Percentiles rank a stretch among this genome's conserved stretches.
Conservation (phyloP, 2,797 vertebrate genomes). For the Bucorvus abyssinicus region DNA sequence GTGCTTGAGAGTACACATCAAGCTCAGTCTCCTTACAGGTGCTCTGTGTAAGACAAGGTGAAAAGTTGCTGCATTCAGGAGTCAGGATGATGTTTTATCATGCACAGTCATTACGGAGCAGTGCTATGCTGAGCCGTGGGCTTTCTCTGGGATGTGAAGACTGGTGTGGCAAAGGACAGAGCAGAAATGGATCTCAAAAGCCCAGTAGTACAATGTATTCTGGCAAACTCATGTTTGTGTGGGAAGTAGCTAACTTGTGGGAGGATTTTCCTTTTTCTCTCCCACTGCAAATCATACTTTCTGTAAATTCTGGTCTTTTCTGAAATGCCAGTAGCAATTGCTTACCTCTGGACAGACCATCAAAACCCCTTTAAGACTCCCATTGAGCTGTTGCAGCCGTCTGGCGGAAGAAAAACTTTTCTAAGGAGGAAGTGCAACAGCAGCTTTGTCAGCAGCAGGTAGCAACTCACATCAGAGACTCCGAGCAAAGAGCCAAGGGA, state of each 20-base stretch:
- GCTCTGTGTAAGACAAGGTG: neutral
- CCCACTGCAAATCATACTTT: neutral
- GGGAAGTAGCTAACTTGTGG: fast-evolving
- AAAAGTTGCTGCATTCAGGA: neutral
- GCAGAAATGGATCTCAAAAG: neutral
- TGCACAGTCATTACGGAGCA: neutral
- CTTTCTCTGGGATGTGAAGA: neutral
- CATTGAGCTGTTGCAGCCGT: neutral
- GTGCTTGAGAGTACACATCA: neutral
- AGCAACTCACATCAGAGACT: neutral
- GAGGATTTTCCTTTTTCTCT: neutral
- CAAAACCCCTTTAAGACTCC: neutral
- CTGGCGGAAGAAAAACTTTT: neutral
- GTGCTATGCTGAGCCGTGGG: fast-evolving
- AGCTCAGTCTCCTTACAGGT: neutral
- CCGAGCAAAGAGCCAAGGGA: fast-evolving
- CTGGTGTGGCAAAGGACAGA: neutral
- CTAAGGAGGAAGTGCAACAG: neutral
- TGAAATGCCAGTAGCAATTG: neutral
- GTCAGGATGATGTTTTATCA: neutral
- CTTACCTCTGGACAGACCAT: neutral
- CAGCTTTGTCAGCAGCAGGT: neutral
- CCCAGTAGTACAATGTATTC: neutral
- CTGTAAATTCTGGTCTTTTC: neutral
- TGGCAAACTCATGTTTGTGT: neutral